Conservation (phyloP, 2,113 vertebrate genomes). For the Geococcyx californianus region DNA sequence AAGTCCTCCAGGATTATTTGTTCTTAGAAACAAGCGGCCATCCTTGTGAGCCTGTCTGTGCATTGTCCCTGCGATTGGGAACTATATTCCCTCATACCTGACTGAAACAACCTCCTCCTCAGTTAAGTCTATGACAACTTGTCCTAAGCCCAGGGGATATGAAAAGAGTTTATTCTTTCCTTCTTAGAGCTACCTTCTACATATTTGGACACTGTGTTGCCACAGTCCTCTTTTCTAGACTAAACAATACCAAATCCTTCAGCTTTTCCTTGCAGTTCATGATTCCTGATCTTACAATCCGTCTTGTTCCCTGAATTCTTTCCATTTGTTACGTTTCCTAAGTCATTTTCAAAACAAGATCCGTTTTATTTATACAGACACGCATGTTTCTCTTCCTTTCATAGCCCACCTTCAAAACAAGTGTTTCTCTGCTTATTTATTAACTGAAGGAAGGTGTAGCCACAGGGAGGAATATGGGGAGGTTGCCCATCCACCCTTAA, state of each 20-base stretch:
- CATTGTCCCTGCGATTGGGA: neutral
- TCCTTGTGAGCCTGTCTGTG: neutral
- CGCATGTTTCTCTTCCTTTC: constrained; percentile 47
- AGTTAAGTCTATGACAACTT: constrained; percentile 19
- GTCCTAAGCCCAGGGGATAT: constrained; percentile 14
- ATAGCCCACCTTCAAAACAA: constrained; percentile 2
- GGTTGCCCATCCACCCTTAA: neutral
- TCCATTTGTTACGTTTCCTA: constrained; percentile 9
- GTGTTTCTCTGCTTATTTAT: constrained; percentile 7
- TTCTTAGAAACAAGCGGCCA: neutral
- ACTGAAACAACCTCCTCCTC: neutral
- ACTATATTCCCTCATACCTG: neutral
- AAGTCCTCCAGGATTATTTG: neutral
- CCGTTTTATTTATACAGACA: neutral
- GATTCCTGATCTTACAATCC: neutral
- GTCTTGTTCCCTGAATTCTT: constrained; percentile 38
- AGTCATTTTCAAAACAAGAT: neutral
- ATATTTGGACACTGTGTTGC: constrained; percentile 24
- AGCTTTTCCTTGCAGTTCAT: neutral
- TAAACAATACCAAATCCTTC: constrained; percentile 52
- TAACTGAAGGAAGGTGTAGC: neutral
- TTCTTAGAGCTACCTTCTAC: constrained; percentile 10
- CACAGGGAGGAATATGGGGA: neutral
- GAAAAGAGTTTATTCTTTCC: constrained; percentile 16
- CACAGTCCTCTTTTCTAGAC: constrained; percentile 26